Evolutionary conservation across 2,888 invertebrate species (phyloP).

Genomic region (Lochmaea crataegi): DNA sequence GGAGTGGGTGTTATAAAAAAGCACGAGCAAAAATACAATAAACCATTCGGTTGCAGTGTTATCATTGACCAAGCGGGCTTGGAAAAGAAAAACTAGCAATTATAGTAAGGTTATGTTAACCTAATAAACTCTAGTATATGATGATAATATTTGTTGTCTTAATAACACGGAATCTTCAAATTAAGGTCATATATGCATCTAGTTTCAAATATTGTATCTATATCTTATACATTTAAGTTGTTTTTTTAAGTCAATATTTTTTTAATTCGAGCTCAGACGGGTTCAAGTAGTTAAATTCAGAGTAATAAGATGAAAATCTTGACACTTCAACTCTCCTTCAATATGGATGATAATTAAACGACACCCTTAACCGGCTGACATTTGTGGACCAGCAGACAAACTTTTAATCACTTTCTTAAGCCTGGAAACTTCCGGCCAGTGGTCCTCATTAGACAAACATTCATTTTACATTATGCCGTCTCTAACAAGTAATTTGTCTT

Average conservation of each 20-base stretch:
- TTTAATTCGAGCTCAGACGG: neutral
- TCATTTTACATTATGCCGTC: neutral
- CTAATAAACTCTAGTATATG: no score
- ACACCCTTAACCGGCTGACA: neutral
- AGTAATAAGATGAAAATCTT: neutral
- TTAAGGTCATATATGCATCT: no score
- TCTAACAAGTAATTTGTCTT: neutral
- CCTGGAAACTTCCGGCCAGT: neutral
- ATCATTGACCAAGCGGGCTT: no score
- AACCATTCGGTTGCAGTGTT: no score
- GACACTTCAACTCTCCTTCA: neutral
- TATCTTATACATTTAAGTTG: no score
- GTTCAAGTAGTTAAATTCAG: neutral
- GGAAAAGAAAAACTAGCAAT: no score
- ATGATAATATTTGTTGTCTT: no score
- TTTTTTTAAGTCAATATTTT: neutral
- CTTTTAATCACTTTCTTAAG: slow-evolving; percentile 2
- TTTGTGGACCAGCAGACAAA: neutral
- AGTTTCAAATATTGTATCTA: no score
- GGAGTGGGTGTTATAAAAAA: no score
- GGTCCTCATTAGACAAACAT: neutral
- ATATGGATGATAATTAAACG: neutral
- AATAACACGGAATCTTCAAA: no score
- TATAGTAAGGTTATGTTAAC: no score
- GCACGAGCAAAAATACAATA: no score